Evolutionary conservation across 2,888 invertebrate species (phyloP), one percentile per base, ranked within the genome.

Genomic region (Aspidiotus destructor): DNA sequence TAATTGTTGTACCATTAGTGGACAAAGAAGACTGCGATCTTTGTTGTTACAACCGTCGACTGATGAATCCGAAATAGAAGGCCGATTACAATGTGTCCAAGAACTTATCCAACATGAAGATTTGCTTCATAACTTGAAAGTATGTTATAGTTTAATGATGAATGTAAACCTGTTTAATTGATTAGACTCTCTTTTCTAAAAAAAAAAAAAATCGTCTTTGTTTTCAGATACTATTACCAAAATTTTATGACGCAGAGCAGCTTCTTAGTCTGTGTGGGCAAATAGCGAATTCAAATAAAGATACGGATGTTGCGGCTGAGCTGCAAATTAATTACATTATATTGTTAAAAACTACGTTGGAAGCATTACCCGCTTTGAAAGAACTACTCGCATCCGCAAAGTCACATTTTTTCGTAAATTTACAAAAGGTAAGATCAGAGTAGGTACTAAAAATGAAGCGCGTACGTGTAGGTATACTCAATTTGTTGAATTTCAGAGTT

Each of bases 11-110:
- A 91, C 89, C 0, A 79, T 81, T 52, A 85, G 89, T 67, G 96
- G 96, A 0, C 81, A 84, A 17, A 80, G 92, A 71, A 82, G 87
- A 44, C 79, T 95, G n/a, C 80, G 94, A 68, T 87, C 91, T 0
- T 84, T 85, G 62, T 86, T 95, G 72, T 79, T 90, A 9, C 89
- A 89, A 76, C 95, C 96, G 0, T 85, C 86, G 0, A 87, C 84
- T 74, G 82, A 86, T 64, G 76, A 81, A 68, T 78, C 81, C 1
- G 80, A 84, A 5, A 90, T 94, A 70, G 81, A 83, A 72, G 79
- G 81, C 16, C 81, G 92, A 60, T 81, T 89, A 69, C 84, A 88
- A 72, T 86, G 88, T 68, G 84, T 95, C 0, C 81, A 86, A 69
- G 92, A 93, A 76, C 78, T 96, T 8, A 82, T 86, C 40, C 82